These are phyloP conservation scores for Yponomeuta malinellus DNA, from an alignment of 2,888 invertebrate genomes.

Conservation along the genomic window DNA sequence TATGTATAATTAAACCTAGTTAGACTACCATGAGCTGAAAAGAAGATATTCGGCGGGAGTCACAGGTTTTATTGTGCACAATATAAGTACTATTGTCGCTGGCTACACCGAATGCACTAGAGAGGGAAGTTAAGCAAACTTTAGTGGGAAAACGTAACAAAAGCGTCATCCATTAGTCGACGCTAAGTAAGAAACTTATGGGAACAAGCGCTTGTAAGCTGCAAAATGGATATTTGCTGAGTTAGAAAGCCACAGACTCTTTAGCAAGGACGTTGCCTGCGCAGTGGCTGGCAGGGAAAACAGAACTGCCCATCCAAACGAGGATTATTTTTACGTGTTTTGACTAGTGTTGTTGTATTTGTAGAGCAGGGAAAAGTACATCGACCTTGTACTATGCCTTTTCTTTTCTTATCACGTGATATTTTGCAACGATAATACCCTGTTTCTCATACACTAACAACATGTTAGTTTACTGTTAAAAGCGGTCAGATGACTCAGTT, in stretches of 20 bases:
- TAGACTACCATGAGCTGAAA: no score
- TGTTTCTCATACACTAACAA: no score
- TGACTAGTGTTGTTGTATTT: no score
- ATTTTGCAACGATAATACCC: no score
- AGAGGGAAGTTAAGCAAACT: background rate
- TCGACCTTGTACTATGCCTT: no score
- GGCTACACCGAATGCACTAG: background rate
- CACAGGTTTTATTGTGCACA: no score
- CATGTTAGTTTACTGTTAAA: no score
- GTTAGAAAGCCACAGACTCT: conserved; percentile 26
- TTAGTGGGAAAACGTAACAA: conserved; percentile 19
- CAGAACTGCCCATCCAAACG: background rate
- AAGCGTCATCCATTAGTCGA: conserved; percentile 24
- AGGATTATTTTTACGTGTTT: background rate
- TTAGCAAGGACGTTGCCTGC: background rate
- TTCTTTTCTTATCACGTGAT: no score
- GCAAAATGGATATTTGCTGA: conserved; percentile 46
- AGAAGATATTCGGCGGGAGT: no score
- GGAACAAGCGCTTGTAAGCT: conserved; percentile 23
- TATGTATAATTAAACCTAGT: no score
- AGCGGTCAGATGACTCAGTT: no score
- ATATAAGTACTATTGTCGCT: background rate
- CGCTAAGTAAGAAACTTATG: conserved; percentile 30
- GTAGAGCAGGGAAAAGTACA: no score
- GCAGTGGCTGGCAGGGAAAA: background rate